Conservation (phyloP, 1,140 invertebrate genomes). For the Lucilia cuprina region DNA sequence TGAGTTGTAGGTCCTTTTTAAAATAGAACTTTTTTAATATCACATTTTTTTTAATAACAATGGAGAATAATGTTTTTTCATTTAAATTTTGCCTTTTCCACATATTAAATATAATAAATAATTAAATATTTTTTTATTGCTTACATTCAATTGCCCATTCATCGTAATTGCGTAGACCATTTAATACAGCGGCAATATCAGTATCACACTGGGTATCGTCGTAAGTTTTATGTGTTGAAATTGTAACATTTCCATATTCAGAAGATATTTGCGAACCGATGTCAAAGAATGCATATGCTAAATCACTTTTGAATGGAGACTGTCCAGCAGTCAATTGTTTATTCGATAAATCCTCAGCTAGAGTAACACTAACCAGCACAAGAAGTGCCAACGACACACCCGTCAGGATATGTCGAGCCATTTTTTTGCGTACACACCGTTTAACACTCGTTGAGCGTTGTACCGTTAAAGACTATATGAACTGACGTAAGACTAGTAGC, state of each 20-base stretch:
- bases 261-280: slow-evolving; percentile 1
- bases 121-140: not conserved
- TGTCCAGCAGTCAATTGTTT: not conserved
- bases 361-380: slow-evolving; percentile 12
- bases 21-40: too few species aligned
- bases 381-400: slow-evolving; percentile 36
- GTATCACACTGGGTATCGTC: slow-evolving; percentile 11
- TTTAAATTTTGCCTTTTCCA: too few species aligned
- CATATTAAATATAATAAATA: too few species aligned
- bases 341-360: slow-evolving; percentile 29
- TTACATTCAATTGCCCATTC: slow-evolving; percentile 42
- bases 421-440: slow-evolving; percentile 22
- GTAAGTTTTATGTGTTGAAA: not conserved
- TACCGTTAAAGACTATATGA: slow-evolving; percentile 32
- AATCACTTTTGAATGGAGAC: slow-evolving; percentile 37
- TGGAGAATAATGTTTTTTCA: too few species aligned
- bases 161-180: slow-evolving; percentile 24
- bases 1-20: too few species aligned
- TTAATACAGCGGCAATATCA: slow-evolving; percentile 33
- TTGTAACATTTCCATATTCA: slow-evolving; percentile 14
- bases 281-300: slow-evolving; percentile 35
- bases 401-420: slow-evolving; percentile 37
- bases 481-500: slow-evolving; percentile 5
- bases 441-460: slow-evolving; percentile 13
- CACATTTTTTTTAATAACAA: too few species aligned